A percentile compares a stretch with the other conserved stretches of the same genome.
Conservation (phyloP, 2,797 vertebrate species). For the Leucoraja ocellata region DNA sequence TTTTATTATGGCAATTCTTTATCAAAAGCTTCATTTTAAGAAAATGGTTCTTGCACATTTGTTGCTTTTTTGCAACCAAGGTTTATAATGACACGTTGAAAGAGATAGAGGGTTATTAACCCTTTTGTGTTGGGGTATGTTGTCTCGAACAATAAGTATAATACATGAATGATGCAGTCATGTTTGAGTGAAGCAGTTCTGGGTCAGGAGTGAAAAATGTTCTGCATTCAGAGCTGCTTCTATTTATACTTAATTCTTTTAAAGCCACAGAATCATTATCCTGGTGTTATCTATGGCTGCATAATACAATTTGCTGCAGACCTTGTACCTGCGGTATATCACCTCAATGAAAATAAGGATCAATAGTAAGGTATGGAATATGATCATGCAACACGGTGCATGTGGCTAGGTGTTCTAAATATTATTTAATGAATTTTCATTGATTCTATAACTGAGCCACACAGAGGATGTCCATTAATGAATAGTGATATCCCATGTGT, state of each 20-base stretch:
- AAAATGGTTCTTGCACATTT: not conserved
- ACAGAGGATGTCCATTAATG: not conserved
- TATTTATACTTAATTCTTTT: not conserved
- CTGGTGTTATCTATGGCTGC: not conserved
- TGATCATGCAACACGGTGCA: not conserved
- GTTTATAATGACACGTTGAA: not conserved
- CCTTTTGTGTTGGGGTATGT: not conserved
- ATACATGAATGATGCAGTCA: constrained; percentile 1
- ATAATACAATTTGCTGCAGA: not conserved
- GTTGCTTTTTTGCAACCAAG: not conserved
- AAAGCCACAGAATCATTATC: not conserved
- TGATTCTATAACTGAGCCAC: constrained; percentile 2
- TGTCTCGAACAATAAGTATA: not conserved
- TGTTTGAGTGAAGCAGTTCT: not conserved
- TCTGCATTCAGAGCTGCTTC: not conserved
- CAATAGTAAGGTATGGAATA: not conserved
- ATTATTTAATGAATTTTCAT: constrained; percentile 23
- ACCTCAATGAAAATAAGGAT: not conserved
- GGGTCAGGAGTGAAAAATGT: constrained; percentile 9
- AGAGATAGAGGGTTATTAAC: constrained; percentile 2
- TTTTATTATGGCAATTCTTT: not conserved
- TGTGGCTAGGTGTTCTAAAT: not conserved
- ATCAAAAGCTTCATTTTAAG: not conserved
- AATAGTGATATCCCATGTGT: constrained; percentile 20
- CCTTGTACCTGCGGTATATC: not conserved